Base-by-base conservation (phyloP, 2,888 invertebrate species). In the Agonopterix arenella region DNA sequence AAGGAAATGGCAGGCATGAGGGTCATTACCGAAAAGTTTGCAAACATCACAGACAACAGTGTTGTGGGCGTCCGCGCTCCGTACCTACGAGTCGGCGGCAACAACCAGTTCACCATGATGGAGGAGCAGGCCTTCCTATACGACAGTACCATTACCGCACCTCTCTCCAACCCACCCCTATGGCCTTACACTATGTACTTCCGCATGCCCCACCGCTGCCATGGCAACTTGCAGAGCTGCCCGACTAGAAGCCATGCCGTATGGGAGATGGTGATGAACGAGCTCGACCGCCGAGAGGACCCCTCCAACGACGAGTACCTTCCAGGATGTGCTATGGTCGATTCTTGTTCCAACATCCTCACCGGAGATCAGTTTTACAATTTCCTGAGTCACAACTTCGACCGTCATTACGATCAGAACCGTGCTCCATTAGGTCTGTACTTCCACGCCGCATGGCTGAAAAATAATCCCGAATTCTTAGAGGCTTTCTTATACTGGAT, bases 181-280 rank as follows among this genome's bases (percentile, higher is more conserved):
- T 98, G 98, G 98, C 98, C 98, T 2, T 98, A 98, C 91, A 98
- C 98, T 52, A 95, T 98, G 94, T 98, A 98, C 91, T 98, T 97
- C 92, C 93, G 96, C 68, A 97, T 98, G 96, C 97, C 97, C 0
- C 97, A 97, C 81, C 93, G 95, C 54, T 98, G 98, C 72, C 97
- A 97, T 76, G 97, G 97, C 56, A 97, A 97, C 82, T 86, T 96
- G 52, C 97, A 97, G 78, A 96, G 93, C 75, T 97, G 97, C 76
- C 97, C 97, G 9, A 97, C 96, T 2, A 93, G 97, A 73, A 96
- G 96, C 58, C 97, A 97, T 80, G 97, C 97, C 46, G 97, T 97
- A 40, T 97, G 97, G 97, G 97, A 97, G 82, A 97, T 97, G 96
- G 97, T 97, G 40, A 95, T 97, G 93, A 97, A 97, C 79, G 97